Conservation (phyloP, 2,113 vertebrate genomes). For the Empidonax alnorum region DNA sequence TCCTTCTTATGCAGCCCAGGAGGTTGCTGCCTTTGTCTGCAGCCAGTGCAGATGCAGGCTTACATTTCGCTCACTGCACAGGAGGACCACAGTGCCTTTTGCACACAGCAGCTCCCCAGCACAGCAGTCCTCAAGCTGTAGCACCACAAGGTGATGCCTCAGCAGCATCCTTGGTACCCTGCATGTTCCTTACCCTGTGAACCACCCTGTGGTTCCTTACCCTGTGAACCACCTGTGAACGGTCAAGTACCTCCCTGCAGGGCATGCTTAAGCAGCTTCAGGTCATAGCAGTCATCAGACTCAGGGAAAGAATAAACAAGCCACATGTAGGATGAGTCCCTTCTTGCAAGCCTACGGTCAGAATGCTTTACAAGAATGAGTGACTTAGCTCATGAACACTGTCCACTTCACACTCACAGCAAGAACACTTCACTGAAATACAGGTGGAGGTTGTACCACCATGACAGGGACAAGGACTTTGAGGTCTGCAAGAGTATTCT, state of each 20-base stretch:
- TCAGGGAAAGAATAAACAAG: background rate
- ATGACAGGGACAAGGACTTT: background rate
- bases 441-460: background rate
- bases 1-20: background rate
- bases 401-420: background rate
- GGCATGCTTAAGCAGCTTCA: background rate
- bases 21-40: background rate
- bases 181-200: background rate
- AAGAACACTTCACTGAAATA: background rate
- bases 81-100: background rate
- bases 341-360: background rate
- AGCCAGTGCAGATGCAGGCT: background rate
- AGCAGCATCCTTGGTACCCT: background rate
- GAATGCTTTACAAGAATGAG: background rate
- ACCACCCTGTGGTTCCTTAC: background rate
- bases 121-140: background rate
- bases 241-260: background rate
- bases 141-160: background rate
- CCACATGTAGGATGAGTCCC: rapidly evolving
- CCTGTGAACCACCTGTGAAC: background rate
- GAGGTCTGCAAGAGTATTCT: background rate
- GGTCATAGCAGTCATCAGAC: background rate
- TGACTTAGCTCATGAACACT: background rate
- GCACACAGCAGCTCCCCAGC: background rate
- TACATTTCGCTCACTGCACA: background rate